Conservation (phyloP, 1,140 invertebrate genomes). For the Drosophila tsacasi region DNA sequence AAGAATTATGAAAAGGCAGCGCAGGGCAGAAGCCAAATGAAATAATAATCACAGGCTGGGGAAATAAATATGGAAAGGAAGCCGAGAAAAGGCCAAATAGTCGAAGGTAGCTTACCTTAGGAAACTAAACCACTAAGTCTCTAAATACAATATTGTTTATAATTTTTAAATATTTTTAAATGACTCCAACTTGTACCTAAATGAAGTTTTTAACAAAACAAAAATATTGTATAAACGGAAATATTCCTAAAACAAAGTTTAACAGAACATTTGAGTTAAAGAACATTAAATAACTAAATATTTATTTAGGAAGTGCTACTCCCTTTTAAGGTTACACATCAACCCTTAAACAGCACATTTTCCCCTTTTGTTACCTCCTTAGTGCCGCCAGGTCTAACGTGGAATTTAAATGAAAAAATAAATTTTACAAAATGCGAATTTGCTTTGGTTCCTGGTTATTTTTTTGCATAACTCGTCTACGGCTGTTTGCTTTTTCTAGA, state of each 20-base stretch:
- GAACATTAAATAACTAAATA: neutral
- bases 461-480: conserved; percentile 29
- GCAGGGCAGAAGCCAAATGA: conserved; percentile 28
- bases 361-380: neutral
- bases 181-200: neutral
- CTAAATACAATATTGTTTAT: too few species aligned
- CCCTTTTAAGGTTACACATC: neutral
- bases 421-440: conserved; percentile 29
- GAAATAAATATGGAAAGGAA: conserved; percentile 57
- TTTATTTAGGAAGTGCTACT: neutral
- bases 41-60: conserved; percentile 58
- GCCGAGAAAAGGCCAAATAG: neutral
- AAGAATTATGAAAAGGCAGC: conserved; percentile 51
- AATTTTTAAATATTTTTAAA: neutral
- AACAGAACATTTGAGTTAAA: neutral
- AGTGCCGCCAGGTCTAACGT: neutral
- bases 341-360: too few species aligned
- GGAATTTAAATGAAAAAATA: conserved; percentile 62
- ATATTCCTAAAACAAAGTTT: neutral
- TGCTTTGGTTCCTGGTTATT: neutral
- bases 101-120: neutral
- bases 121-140: too few species aligned
- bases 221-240: neutral
- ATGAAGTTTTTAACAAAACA: neutral
- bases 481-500: conserved; percentile 53